These are phyloP conservation scores for Microctonus aethiopoides DNA, from an alignment of 2,888 invertebrate genomes.

Conservation along the genomic window DNA sequence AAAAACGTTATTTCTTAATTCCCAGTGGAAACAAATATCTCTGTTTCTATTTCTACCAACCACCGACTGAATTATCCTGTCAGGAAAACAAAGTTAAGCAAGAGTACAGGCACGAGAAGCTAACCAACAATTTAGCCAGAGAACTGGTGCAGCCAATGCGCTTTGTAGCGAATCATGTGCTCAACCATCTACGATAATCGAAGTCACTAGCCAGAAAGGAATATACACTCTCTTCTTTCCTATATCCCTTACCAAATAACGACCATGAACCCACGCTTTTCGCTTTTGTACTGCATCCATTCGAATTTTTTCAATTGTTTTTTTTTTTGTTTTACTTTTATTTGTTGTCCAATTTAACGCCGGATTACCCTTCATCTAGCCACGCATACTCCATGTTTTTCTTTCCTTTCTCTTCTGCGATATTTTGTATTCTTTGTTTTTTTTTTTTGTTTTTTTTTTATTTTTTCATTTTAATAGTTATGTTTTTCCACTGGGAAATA, in stretches of 20 bases:
- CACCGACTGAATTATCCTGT: constrained; percentile 49
- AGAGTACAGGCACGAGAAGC: constrained; percentile 8
- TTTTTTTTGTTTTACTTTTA: constrained; percentile 13
- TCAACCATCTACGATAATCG: constrained; percentile 33
- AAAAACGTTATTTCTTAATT: constrained; percentile 54
- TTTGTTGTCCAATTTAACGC: constrained; percentile 34
- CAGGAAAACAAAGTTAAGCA: constrained; percentile 48
- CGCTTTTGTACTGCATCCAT: constrained; percentile 8
- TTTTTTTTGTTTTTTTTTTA: no score
- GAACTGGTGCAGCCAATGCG: constrained; percentile 16
- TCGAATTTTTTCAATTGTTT: neutral
- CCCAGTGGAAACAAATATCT: constrained; percentile 40
- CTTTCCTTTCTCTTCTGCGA: neutral
- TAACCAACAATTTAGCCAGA: constrained; percentile 24
- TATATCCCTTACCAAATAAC: constrained; percentile 14
- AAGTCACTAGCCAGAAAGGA: constrained; percentile 31
- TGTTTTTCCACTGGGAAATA: constrained; percentile 1
- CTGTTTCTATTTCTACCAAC: neutral
- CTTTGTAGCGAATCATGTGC: constrained; percentile 28
- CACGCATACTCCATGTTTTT: constrained; percentile 29
- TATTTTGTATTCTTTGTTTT: neutral
- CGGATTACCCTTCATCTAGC: constrained; percentile 27
- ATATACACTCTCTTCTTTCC: constrained; percentile 28
- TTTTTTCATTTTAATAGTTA: neutral
- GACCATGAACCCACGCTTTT: constrained; percentile 2